Conservation (phyloP, 2,888 invertebrate genomes). For the Rotaria sp. region DNA sequence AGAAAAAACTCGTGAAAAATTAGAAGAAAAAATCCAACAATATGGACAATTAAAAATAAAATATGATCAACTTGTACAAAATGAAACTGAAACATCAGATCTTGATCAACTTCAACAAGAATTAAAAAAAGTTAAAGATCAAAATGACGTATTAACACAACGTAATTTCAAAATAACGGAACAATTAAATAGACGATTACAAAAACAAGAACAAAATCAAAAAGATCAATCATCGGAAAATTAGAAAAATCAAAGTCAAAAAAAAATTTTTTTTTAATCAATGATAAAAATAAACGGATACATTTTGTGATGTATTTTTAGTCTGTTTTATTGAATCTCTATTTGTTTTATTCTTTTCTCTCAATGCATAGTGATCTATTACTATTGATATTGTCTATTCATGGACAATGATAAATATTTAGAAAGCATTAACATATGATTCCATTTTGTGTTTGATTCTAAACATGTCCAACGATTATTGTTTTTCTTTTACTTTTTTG, state of each 20-base stretch:
- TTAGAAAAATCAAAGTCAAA: too few relatives aligned
- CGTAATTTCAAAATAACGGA: slow-evolving; percentile 9
- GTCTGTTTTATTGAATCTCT: not conserved
- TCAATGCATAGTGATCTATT: not conserved
- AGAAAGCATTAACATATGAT: too few relatives aligned
- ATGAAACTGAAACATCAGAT: not conserved
- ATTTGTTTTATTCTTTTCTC: not conserved
- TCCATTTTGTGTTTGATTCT: too few relatives aligned
- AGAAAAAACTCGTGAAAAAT: not conserved
- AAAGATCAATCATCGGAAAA: not conserved
- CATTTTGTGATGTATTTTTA: too few relatives aligned
- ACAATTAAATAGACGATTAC: not conserved
- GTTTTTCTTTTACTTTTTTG: not conserved
- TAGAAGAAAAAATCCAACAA: not conserved
- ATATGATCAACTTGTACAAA: not conserved
- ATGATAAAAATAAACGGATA: too few relatives aligned
- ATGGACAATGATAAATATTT: not conserved
- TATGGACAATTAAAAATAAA: not conserved
- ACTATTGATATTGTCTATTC: not conserved
- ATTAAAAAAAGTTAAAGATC: not conserved
- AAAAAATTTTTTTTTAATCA: too few relatives aligned
- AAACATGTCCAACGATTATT: too few relatives aligned
- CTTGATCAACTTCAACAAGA: not conserved
- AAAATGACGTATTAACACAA: not conserved
- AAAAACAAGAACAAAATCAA: not conserved